phyloP scores from a whole-genome alignment of 2,797 vertebrate species.

The Schizopygopsis malacanthus region DNA sequence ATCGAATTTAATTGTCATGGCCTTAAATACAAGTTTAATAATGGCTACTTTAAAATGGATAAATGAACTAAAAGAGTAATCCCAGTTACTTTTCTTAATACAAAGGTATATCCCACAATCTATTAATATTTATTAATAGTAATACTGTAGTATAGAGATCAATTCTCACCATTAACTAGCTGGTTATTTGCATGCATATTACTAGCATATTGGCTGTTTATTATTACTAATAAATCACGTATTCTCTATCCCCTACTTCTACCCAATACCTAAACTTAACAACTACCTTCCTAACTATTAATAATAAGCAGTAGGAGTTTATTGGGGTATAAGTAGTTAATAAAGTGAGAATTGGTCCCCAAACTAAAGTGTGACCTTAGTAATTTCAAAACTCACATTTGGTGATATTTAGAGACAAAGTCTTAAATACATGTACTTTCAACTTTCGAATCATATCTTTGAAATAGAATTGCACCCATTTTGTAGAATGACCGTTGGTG shows the following conservation, averaged over 20 bases:
- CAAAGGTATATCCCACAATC: not conserved
- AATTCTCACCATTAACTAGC: not conserved
- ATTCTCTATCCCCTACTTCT: not conserved
- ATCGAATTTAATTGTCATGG: not conserved
- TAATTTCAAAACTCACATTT: not conserved
- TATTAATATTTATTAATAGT: not conserved
- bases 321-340: not conserved
- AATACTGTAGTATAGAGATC: not conserved
- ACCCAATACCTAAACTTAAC: not conserved
- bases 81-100: not conserved
- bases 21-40: not conserved
- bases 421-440: not conserved
- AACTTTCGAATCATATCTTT: not conserved
- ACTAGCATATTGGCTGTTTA: not conserved
- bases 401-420: not conserved
- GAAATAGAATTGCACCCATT: not conserved
- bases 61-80: not conserved
- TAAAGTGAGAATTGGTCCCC: not conserved
- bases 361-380: too few relatives aligned
- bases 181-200: not conserved
- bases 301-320: not conserved
- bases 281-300: not conserved
- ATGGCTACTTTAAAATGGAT: not conserved
- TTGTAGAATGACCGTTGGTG: not conserved
- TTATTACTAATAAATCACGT: not conserved